Evolutionary conservation across 2,888 invertebrate genomes (phyloP).

Genomic region (Drosophila prolongata): DNA sequence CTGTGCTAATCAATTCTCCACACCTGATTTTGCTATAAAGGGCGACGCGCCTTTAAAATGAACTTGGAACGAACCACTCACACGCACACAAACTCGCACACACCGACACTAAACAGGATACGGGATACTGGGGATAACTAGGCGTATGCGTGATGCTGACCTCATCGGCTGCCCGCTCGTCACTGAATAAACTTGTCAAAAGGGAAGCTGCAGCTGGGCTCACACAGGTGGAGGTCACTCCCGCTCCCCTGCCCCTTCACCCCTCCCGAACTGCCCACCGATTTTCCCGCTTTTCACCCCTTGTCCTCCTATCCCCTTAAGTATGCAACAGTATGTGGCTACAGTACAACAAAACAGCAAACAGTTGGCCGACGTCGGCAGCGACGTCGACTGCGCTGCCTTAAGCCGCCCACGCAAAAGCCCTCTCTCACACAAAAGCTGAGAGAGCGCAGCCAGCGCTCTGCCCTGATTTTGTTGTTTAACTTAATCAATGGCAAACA

Average conservation of each 20-base stretch:
- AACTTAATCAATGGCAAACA: constrained; percentile 14
- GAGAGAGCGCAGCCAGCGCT: constrained; percentile 12
- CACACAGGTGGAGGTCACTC: constrained; percentile 23
- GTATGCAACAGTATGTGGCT: constrained; percentile 72
- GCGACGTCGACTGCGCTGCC: constrained; percentile 52
- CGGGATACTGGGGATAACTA: constrained; percentile 5
- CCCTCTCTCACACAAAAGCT: constrained; percentile 53
- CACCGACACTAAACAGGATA: constrained; percentile 13
- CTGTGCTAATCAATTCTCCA: constrained; percentile 56
- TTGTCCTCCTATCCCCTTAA: constrained; percentile 56
- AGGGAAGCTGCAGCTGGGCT: constrained; percentile 36
- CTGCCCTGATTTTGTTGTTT: constrained; percentile 32
- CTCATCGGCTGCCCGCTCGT: constrained; percentile 64
- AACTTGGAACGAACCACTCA: constrained; percentile 26
- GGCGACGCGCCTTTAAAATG: constrained; percentile 39
- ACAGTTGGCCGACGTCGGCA: constrained; percentile 70
- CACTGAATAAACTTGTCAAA: constrained; percentile 55
- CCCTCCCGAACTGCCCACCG: not conserved
- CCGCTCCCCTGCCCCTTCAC: constrained; percentile 20
- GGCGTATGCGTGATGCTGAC: constrained; percentile 57
- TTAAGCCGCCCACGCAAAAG: constrained; percentile 78
- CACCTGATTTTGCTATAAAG: constrained; percentile 46
- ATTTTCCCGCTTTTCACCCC: constrained; percentile 15
- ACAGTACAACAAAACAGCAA: constrained; percentile 73
- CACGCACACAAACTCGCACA: constrained; percentile 12